Evolutionary conservation across 2,888 invertebrate genomes (phyloP), one percentile per base, ranked within the genome.

Genomic region (Stictocephala bisonia): DNA sequence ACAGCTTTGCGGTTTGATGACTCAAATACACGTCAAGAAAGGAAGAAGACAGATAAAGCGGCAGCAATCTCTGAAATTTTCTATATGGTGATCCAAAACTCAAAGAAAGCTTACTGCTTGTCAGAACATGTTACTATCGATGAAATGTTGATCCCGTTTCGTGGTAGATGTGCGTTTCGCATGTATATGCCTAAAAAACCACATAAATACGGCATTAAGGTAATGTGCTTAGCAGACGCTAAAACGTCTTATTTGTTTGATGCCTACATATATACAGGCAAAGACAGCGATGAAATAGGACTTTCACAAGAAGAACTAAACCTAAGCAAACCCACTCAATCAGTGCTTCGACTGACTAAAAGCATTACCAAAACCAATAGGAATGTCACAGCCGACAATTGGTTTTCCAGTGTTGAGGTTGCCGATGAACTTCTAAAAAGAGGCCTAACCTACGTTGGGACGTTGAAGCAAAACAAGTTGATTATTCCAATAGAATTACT

Each of bases 341-440:
- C 79, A 27, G 79, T 81, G 11, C 50, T 81, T 73, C 73, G 79
- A 15, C 68, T 82, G 9, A 60, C 74, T 27, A 77, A 80, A 73
- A 76, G 78, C 44, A 73, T 82, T 73, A 64, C 75, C 64, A 74
- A 79, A 15, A 81, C 78, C 15, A 80, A 81, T 50, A 71, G 79
- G 24, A 81, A 81, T 72, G 76, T 81, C 4, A 82, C 80, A 15
- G 77, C 78, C 15, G 81, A 81, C 53, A 81, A 81, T 74, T 81
- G 81, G 80, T 82, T 81, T 77, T 76, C 79, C 26, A 80, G 80
- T 4, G 75, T 81, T 13, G 78, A 81, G 70, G 58, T 80, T 60
- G 79, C 77, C 35, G 74, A 79, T 26, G 68, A 76, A 64, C 29
- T 67, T 40, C 18, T 2, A 11, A 74, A 74, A 51, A 50, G 41